Evolutionary conservation across 1,140 invertebrate species (phyloP).

Genomic region (Drosophila santomea): DNA sequence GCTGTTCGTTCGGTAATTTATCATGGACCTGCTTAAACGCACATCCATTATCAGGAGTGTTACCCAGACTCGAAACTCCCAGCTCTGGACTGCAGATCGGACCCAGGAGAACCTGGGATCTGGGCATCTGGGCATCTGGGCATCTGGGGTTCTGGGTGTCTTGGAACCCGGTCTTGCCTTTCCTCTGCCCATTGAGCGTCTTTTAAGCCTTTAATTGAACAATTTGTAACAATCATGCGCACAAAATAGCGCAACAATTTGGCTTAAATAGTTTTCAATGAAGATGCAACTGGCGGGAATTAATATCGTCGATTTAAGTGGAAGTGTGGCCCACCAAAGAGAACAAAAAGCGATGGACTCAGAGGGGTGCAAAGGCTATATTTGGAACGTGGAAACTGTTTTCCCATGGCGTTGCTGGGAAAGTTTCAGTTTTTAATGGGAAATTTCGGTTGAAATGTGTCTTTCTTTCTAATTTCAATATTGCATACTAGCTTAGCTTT

Average conservation of each 20-base stretch:
- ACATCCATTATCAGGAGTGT: constrained; percentile 70
- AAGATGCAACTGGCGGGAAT: constrained; percentile 63
- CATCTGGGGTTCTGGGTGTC: not conserved
- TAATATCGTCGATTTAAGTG: constrained; percentile 65
- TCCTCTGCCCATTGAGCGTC: constrained; percentile 38
- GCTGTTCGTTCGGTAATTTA: constrained; percentile 72
- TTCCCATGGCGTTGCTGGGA: constrained; percentile 1
- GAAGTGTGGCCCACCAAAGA: constrained; percentile 47
- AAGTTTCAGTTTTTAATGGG: not conserved
- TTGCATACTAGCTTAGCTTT: too few relatives aligned
- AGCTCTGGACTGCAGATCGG: constrained; percentile 28
- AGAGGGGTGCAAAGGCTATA: not conserved
- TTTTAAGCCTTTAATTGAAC: constrained; percentile 81
- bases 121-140: not conserved
- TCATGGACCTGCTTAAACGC: constrained; percentile 77
- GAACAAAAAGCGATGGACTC: constrained; percentile 30
- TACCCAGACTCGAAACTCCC: constrained; percentile 29
- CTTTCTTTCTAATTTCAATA: too few relatives aligned
- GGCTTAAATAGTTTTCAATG: constrained; percentile 83
- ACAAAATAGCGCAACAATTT: constrained; percentile 82
- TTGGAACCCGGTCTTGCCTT: constrained; percentile 9
- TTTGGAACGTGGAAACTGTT: constrained; percentile 39
- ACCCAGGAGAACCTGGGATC: constrained; percentile 3
- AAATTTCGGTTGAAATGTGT: not conserved
- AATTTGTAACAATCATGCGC: constrained; percentile 83